These are phyloP conservation scores for Eonycteris spelaea DNA, from an alignment of 2,113 vertebrate species.

Conservation along the genomic window DNA sequence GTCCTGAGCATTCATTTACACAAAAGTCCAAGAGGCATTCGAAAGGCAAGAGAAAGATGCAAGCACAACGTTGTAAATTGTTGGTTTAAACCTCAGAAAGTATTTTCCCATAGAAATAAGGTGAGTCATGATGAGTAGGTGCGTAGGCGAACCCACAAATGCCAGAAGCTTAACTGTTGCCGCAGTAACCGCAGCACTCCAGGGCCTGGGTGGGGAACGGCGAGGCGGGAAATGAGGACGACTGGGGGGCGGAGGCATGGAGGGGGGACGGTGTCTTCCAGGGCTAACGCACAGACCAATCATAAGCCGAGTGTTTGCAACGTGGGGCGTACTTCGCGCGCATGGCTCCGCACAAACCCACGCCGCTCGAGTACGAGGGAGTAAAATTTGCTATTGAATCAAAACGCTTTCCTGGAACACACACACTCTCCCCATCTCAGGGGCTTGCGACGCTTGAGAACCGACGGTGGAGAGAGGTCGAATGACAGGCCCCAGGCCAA, in stretches of 20 bases:
- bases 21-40: not conserved
- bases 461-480: not conserved
- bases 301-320: not conserved
- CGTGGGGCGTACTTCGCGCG: rapidly evolving
- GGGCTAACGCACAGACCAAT: not conserved
- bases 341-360: not conserved
- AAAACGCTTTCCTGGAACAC: not conserved
- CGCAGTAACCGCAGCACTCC: not conserved
- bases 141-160: not conserved
- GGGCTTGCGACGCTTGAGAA: not conserved
- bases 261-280: rapidly evolving
- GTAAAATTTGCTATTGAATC: not conserved
- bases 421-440: not conserved
- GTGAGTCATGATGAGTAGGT: not conserved
- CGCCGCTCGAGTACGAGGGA: not conserved
- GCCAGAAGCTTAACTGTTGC: not conserved
- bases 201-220: not conserved
- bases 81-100: not conserved
- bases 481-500: not conserved
- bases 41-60: not conserved
- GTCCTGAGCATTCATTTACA: not conserved
- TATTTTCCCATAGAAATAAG: not conserved
- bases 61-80: not conserved
- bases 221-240: not conserved
- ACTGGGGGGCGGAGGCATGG: rapidly evolving